Conservation (phyloP, 2,888 invertebrate genomes). For the Folsomia candida region DNA sequence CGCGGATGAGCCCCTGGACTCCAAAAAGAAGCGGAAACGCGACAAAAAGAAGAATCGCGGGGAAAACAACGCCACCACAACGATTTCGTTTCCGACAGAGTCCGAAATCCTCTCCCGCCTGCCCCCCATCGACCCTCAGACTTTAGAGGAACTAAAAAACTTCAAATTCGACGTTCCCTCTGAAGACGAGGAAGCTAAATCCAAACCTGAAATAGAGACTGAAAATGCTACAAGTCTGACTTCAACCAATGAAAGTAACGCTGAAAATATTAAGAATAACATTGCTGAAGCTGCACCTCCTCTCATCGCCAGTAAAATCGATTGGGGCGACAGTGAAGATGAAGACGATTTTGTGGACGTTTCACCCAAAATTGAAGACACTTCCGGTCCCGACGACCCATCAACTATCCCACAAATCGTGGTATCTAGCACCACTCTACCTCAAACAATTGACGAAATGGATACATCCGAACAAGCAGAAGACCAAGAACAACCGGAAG, state of each 20-base stretch:
- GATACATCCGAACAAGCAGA: background rate
- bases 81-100: slow-evolving; percentile 54
- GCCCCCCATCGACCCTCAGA: slow-evolving; percentile 65
- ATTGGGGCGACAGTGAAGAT: slow-evolving; percentile 47
- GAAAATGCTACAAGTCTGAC: slow-evolving; percentile 24
- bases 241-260: slow-evolving; percentile 10
- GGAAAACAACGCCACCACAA: slow-evolving; percentile 11
- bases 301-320: slow-evolving; percentile 38
- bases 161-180: slow-evolving; percentile 30
- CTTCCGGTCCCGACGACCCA: slow-evolving; percentile 16
- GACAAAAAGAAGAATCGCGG: slow-evolving; percentile 25
- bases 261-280: slow-evolving; percentile 29
- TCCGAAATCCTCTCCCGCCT: slow-evolving; percentile 65
- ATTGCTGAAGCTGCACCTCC: slow-evolving; percentile 22
- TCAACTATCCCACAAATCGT: slow-evolving; percentile 13
- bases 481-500: background rate
- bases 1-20: slow-evolving; percentile 18
- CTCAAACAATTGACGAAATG: background rate
- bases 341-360: slow-evolving; percentile 29
- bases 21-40: slow-evolving; percentile 24
- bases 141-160: slow-evolving; percentile 56
- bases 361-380: slow-evolving; percentile 9
- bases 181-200: slow-evolving; percentile 16
- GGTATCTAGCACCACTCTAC: background rate
- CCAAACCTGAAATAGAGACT: slow-evolving; percentile 34